Base-by-base conservation (phyloP, 2,888 invertebrate species). In the Melinaea marsaeus region DNA sequence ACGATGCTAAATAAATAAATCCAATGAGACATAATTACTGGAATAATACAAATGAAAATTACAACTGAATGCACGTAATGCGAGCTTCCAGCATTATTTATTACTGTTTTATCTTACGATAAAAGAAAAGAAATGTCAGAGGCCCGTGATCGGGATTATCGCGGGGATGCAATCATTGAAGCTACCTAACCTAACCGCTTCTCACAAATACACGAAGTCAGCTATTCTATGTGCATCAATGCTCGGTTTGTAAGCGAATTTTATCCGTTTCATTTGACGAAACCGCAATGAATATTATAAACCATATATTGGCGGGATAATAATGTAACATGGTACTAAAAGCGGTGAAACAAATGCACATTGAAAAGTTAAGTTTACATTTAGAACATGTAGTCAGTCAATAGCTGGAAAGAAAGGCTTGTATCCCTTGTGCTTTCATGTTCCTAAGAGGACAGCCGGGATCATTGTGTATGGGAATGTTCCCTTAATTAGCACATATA, bases 41-140 rank as follows among this genome's bases (percentile, higher is more conserved):
- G 80, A 78, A 84, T 83, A 84, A 84, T 84, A 85, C 83, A 84
- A 84, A 85, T 84, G 84, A 82, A 85, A 85, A 85, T 81, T 84
- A 84, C 86, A 84, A 79, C 84, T 75, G 81, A 71, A 81, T 79
- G 81, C 85, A 85, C 84, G 84, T 83, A 83, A 79, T 77, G 75
- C 73, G 79, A 78, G 85, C 87, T 79, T 79, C 76, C 74, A 78
- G 63, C 79, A 86, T 88, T 88, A 89, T 89, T 90, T 89, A 90
- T 88, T 88, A 78, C 86, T 75, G 77, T 79, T 88, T 89, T 88
- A 88, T 89, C 86, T 87, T 78, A 79, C 78, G 86, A 88, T 88
- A 86, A 88, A 88, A 88, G 86, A 88, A 88, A 88, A 88, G 85
- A 88, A 88, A 86, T 84, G 84, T 86, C 88, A 83, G 82, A 67